Evolutionary conservation across 2,797 vertebrate species (phyloP), one percentile per base, ranked within the genome.

Genomic region (Eospalax fontanierii): DNA sequence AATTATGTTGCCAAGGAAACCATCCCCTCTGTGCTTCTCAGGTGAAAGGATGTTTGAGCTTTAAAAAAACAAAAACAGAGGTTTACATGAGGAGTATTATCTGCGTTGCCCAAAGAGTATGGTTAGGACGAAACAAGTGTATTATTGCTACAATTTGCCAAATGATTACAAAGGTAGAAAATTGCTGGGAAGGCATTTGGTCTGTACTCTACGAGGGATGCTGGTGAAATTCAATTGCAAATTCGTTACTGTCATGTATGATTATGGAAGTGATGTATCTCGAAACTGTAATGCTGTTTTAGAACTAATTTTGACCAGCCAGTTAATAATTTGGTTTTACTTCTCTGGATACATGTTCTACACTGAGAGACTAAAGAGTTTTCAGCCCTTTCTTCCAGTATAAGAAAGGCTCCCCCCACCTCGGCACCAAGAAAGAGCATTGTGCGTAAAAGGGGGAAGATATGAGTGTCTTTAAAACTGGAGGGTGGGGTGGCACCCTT

Each of bases 1-100:
- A 61, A 21, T 95, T 57, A 74, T 0, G 98, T 99, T 99, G 98
- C 99, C 99, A 99, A 93, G 98, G 99, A 98, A 99, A 99, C 99
- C 14, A 92, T 96, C 91, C 43, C 4, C 87, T 96, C 96, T 28
- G 15, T 54, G 63, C 95, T 91, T 97, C 94, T 95, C 97, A 97
- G 97, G 97, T 97, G 97, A 98, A 98, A 97, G 87, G 94, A 96
- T 97, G 95, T 95, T 98, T 98, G 96, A 97, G 98, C 97, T 98
- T 97, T 97, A 96, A 97, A 98, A 98, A 84, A 98, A 97, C 54
- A 88, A 96, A 96, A 97, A 94, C 93, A 95, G 97, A 97, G 74
- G 92, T 97, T 98, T 95, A 89, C 87, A 86, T 84, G 93, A 96
- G 89, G 83, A 92, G 90, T 93, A 82, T 97, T 97, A 90, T 97